Evolutionary conservation across 2,113 vertebrate genomes (phyloP).

Genomic region (Progne subis): DNA sequence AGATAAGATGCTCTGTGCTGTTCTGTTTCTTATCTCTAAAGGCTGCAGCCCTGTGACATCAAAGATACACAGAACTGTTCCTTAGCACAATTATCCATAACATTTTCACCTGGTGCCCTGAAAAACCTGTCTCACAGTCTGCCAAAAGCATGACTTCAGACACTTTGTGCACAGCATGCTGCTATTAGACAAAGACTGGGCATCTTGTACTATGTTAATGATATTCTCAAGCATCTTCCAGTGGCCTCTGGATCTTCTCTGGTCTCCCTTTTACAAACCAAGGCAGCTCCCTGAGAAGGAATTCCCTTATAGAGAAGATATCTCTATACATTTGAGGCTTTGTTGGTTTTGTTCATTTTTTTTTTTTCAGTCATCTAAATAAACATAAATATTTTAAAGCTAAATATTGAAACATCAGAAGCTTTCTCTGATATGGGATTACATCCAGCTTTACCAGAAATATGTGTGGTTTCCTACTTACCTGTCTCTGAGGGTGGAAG

Average conservation of each 20-base stretch:
- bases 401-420: neutral
- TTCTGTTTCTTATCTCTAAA: neutral
- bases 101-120: neutral
- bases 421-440: neutral
- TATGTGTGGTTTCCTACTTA: neutral
- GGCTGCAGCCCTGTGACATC: neutral
- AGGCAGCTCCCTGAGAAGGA: neutral
- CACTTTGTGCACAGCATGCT: neutral
- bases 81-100: neutral
- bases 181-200: neutral
- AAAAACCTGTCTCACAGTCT: neutral
- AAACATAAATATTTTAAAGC: neutral
- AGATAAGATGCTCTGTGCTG: neutral
- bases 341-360: neutral
- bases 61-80: neutral
- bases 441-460: neutral
- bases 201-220: neutral
- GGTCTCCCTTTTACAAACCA: neutral
- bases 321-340: neutral
- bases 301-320: neutral
- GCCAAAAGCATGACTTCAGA: neutral
- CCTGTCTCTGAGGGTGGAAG: neutral
- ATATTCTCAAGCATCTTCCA: neutral
- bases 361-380: neutral
- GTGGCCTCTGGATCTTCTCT: neutral